phyloP scores from a whole-genome alignment of 2,113 vertebrate species.

The Gyps fulvus region DNA sequence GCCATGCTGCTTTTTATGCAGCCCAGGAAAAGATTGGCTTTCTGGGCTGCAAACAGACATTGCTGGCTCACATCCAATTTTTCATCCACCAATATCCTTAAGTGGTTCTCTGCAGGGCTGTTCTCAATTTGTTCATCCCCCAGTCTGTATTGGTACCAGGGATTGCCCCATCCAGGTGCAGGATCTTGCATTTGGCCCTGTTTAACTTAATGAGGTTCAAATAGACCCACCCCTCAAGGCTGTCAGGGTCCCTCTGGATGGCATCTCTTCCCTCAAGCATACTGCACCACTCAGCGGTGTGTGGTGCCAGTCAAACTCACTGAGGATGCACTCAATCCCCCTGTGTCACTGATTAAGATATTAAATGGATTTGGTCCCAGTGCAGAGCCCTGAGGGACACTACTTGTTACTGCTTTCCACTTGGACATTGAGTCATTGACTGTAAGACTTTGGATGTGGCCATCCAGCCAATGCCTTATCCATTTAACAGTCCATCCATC shows the following conservation, averaged over 20 bases:
- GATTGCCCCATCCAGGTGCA: neutral
- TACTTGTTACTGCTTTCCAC: neutral
- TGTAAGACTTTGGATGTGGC: neutral
- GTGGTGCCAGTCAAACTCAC: neutral
- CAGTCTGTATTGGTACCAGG: neutral
- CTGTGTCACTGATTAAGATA: neutral
- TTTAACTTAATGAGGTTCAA: neutral
- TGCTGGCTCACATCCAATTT: neutral
- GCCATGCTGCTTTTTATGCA: neutral
- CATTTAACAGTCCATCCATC: neutral
- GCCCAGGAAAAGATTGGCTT: neutral
- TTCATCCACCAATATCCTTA: neutral
- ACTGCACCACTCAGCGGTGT: neutral
- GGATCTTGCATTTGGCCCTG: neutral
- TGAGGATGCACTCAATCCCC: neutral
- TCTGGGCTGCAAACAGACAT: neutral
- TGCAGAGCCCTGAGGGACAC: neutral
- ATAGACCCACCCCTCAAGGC: neutral
- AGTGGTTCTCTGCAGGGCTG: neutral
- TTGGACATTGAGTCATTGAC: neutral
- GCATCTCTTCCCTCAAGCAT: neutral
- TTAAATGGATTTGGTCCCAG: neutral
- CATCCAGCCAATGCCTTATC: neutral
- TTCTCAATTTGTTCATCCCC: neutral
- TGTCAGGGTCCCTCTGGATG: neutral